Percentiles rank a stretch among this genome's conserved stretches.
Evolutionary conservation across 1,140 invertebrate genomes (phyloP).

Genomic region (Trissolcus basalis): DNA sequence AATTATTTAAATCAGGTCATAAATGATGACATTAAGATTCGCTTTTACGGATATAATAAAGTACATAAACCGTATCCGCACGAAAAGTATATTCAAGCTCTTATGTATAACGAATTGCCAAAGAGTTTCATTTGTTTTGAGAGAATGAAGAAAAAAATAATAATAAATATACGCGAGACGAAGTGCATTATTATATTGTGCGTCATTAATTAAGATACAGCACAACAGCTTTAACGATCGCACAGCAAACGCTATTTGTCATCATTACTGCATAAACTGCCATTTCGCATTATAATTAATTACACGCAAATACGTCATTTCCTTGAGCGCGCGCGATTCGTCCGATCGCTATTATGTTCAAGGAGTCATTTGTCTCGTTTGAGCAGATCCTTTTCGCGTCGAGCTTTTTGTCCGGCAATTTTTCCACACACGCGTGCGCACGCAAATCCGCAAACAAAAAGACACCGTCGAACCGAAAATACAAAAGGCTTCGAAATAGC

Average conservation of each 20-base stretch:
- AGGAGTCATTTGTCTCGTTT: slow-evolving; percentile 55
- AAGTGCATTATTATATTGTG: slow-evolving; percentile 53
- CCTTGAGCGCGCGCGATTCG: slow-evolving; percentile 50
- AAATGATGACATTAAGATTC: slow-evolving; percentile 40
- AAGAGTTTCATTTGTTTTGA: slow-evolving; percentile 15
- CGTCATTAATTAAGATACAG: slow-evolving; percentile 60
- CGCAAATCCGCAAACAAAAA: slow-evolving; percentile 8
- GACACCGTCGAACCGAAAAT: neutral
- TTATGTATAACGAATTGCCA: slow-evolving; percentile 46
- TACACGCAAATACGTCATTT: slow-evolving; percentile 57
- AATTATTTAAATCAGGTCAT: slow-evolving; percentile 51
- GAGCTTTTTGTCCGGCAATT: slow-evolving; percentile 50
- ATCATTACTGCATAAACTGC: slow-evolving; percentile 54
- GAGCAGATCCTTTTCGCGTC: slow-evolving; percentile 45
- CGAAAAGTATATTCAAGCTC: slow-evolving; percentile 35
- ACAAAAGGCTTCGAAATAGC: slow-evolving; percentile 1
- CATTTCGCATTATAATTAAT: slow-evolving; percentile 60
- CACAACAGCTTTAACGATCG: slow-evolving; percentile 57
- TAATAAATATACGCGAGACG: slow-evolving; percentile 6
- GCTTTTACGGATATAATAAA: slow-evolving; percentile 49
- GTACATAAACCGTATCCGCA: slow-evolving; percentile 46
- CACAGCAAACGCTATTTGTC: slow-evolving; percentile 53
- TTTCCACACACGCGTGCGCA: slow-evolving; percentile 35
- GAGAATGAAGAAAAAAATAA: slow-evolving; percentile 3
- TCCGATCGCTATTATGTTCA: slow-evolving; percentile 53